phyloP scores from a whole-genome alignment of 2,888 invertebrate species.

The Polydrusus pterygomalis region DNA sequence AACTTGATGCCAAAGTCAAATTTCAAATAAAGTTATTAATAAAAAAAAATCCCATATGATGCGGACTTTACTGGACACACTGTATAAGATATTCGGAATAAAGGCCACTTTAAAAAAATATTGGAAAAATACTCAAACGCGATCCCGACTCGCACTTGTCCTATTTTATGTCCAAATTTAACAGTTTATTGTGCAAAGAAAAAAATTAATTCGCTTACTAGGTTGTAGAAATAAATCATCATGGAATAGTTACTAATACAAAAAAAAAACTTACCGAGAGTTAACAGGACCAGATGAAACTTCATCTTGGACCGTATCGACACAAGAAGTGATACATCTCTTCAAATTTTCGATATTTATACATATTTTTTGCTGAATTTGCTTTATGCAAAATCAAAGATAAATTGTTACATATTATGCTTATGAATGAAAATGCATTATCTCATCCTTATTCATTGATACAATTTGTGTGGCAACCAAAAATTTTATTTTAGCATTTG shows the following conservation, averaged over 20 bases:
- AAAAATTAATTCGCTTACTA: no score
- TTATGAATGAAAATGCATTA: slow-evolving; percentile 8
- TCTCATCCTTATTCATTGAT: background rate
- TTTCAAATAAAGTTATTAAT: no score
- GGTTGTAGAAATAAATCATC: background rate
- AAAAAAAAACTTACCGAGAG: slow-evolving; percentile 66
- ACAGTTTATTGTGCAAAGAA: no score
- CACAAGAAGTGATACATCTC: background rate
- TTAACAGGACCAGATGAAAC: slow-evolving; percentile 67
- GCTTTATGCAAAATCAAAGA: slow-evolving; percentile 5
- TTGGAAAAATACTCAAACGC: no score
- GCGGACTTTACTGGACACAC: no score
- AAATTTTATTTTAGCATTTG: background rate
- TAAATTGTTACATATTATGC: slow-evolving; percentile 10
- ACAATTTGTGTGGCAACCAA: background rate
- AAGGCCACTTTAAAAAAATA: no score
- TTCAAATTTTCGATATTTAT: background rate
- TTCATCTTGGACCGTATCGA: slow-evolving; percentile 65
- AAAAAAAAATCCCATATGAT: no score
- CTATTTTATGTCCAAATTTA: no score
- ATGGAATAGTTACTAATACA: slow-evolving; percentile 28
- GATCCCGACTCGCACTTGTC: no score
- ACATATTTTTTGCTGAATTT: slow-evolving; percentile 12
- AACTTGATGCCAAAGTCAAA: no score
- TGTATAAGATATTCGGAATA: no score